Percentiles rank a stretch among this genome's conserved stretches.
Evolutionary conservation across 1,140 invertebrate genomes (phyloP).

Genomic region (Pseudomyrmex sp.): DNA sequence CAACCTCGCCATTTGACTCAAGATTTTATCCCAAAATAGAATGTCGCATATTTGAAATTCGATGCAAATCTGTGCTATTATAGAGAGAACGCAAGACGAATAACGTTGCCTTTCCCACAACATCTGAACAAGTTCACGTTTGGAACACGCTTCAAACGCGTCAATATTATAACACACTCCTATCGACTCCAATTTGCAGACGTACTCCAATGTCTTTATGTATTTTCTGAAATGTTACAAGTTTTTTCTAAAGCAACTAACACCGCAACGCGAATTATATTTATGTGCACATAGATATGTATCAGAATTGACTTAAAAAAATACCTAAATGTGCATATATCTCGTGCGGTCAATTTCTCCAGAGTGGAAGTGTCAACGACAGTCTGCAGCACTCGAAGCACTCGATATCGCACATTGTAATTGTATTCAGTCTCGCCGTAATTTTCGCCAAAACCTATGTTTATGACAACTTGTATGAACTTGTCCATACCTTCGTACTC

Average conservation of each 20-base stretch:
- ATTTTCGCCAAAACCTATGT: constrained; percentile 75
- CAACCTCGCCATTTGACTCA: constrained; percentile 75
- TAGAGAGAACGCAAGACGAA: constrained; percentile 66
- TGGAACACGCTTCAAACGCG: constrained; percentile 77
- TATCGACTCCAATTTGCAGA: constrained; percentile 82
- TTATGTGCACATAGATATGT: neutral
- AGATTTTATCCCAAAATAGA: constrained; percentile 73
- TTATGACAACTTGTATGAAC: constrained; percentile 75
- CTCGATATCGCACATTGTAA: constrained; percentile 77
- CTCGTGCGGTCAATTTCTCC: constrained; percentile 77
- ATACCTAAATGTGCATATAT: constrained; percentile 70
- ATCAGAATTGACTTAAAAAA: too few species aligned
- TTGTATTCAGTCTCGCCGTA: constrained; percentile 70
- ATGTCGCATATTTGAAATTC: constrained; percentile 78
- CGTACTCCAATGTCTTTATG: constrained; percentile 79
- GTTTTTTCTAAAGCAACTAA: too few species aligned
- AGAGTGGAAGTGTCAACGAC: constrained; percentile 74
- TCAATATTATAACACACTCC: constrained; percentile 79
- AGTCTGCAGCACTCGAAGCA: constrained; percentile 79
- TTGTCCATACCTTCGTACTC: constrained; percentile 69
- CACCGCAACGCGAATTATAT: neutral
- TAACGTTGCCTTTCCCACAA: constrained; percentile 74
- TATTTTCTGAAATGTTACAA: constrained; percentile 74
- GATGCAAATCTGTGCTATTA: constrained; percentile 77
- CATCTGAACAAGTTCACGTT: constrained; percentile 78